Evolutionary conservation across 2,888 invertebrate species (phyloP), one percentile per base, ranked within the genome.

Genomic region (Choristoneura rosaceana): DNA sequence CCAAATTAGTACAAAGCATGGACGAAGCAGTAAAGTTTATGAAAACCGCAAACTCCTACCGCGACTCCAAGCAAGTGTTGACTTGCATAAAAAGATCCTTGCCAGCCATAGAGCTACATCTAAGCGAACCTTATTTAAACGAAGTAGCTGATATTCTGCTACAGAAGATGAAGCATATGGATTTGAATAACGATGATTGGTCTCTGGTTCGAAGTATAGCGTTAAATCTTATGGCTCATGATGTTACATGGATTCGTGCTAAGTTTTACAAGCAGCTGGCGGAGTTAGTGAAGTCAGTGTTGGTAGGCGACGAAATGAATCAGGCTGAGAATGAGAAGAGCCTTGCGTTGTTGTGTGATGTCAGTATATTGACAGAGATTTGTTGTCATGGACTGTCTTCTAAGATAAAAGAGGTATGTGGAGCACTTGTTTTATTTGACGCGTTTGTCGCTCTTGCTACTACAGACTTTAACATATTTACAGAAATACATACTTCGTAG

Each of bases 301-400:
- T 96, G 58, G 95, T 96, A 34, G 94, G 95, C 4, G 94, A 94
- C 47, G 88, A 87, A 76, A 83, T 75, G 64, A 83, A 86, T 80
- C 91, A 82, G 81, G 83, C 70, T 12, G 86, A 89, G 14, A 87
- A 86, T 65, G 95, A 95, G 79, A 93, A 91, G 77, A 91, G 93
- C 80, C 86, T 95, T 76, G 91, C 85, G 55, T 94, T 96, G 82
- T 81, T 96, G 55, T 90, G 95, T 73, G 94, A 95, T 75, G 90
- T 95, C 15, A 91, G 91, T 59, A 86, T 96, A 65, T 81, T 97
- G 66, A 95, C 93, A 1, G 96, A 96, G 89, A 95, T 96, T 47
- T 94, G 95, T 74, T 95, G 95, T 77, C 95, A 96, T 82, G 96
- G 96, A 60, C 80, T 95, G 12, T 92, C 90, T 10, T 94, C 93